Evolutionary conservation across 2,113 vertebrate genomes (phyloP).

Genomic region (Elephantulus edwardii): DNA sequence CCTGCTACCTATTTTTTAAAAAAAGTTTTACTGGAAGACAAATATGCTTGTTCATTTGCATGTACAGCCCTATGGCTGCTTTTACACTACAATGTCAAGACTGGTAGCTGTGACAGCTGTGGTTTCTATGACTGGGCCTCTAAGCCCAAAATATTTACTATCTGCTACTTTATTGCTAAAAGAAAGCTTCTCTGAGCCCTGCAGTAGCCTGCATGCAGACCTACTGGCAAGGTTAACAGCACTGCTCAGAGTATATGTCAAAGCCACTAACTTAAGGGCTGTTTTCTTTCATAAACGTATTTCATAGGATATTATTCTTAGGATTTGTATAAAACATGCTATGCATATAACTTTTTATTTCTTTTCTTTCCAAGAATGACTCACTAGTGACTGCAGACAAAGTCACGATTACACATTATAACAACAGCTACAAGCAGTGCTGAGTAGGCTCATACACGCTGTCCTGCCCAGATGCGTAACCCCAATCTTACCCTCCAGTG

Average conservation of each 20-base stretch:
- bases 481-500: background rate
- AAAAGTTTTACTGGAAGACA: conserved; percentile 55
- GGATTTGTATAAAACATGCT: conserved; percentile 43
- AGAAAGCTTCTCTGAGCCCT: conserved; percentile 49
- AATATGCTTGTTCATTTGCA: conserved; percentile 53
- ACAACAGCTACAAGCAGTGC: conserved; percentile 38
- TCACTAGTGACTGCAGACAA: conserved; percentile 42
- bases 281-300: conserved; percentile 51
- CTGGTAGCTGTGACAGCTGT: conserved; percentile 18
- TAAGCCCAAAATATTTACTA: conserved; percentile 61
- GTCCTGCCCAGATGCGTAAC: background rate
- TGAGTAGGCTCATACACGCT: background rate
- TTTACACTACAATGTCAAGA: conserved; percentile 49
- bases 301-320: conserved; percentile 34
- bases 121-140: conserved; percentile 36
- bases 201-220: conserved; percentile 32
- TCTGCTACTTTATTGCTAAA: conserved; percentile 36
- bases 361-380: conserved; percentile 65
- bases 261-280: conserved; percentile 45
- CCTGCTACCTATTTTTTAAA: conserved; percentile 56
- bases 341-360: conserved; percentile 38
- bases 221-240: conserved; percentile 10
- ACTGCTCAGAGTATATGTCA: background rate
- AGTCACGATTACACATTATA: conserved; percentile 44
- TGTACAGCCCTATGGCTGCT: conserved; percentile 22